Conservation (phyloP, 2,797 vertebrate species). For the Calcarius lapponicus region DNA sequence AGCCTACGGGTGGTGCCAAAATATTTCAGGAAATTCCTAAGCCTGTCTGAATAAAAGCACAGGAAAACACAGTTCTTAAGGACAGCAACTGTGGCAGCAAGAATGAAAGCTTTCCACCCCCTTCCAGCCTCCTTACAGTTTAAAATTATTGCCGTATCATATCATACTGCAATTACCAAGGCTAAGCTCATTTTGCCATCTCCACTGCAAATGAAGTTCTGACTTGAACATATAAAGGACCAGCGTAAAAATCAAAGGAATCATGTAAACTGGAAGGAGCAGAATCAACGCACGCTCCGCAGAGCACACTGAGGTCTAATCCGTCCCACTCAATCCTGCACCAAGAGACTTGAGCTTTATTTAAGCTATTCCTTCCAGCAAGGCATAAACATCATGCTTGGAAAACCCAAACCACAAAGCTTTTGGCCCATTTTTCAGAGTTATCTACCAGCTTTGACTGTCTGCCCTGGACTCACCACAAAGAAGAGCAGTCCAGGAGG, state of each 20-base stretch:
- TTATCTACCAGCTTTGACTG: neutral
- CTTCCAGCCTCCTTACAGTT: conserved; percentile 26
- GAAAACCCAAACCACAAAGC: neutral
- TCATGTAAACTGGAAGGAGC: neutral
- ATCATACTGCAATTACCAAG: conserved; percentile 43
- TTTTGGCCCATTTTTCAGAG: neutral
- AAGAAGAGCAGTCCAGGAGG: neutral
- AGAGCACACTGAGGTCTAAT: neutral
- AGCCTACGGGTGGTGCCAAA: conserved; percentile 44
- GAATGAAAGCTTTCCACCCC: conserved; percentile 37
- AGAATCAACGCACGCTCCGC: neutral
- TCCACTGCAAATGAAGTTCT: conserved; percentile 48
- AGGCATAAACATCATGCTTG: neutral
- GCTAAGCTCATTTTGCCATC: conserved; percentile 47
- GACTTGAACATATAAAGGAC: neutral
- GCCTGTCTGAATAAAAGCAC: conserved; percentile 50
- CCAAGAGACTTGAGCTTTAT: neutral
- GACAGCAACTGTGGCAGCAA: neutral
- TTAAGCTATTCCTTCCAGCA: neutral
- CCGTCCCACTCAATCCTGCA: neutral
- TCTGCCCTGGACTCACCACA: neutral
- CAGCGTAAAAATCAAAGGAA: conserved; percentile 14
- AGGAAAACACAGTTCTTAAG: conserved; percentile 47
- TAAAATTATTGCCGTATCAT: conserved; percentile 28
- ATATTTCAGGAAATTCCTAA: conserved; percentile 66